Evolutionary conservation across 2,797 vertebrate species (phyloP), one percentile per base, ranked within the genome.

Genomic region (Uromys caudimaculatus): DNA sequence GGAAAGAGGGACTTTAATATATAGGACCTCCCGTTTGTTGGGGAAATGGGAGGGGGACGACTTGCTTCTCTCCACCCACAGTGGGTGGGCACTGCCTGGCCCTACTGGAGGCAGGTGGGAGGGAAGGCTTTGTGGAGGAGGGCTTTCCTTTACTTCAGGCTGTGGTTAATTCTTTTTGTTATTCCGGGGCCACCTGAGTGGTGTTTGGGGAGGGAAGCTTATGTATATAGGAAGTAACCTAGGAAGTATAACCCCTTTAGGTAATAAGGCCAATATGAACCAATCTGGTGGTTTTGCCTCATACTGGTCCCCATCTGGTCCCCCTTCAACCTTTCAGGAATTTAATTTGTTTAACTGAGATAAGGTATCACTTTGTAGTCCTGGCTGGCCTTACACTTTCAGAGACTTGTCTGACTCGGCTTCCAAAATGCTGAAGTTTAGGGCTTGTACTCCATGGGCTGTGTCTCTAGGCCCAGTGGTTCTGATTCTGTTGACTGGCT

Each of bases 81-180:
- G 77, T 73, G 38, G 78, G 78, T 69, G 47, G 90, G 62, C 85
- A 52, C 73, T 54, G 47, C 58, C 19, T 0, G 32, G 13, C 27
- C 79, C 79, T 67, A 21, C 35, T 4, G 75, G 54, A 86, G 19
- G 27, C 73, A 21, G 4, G 13, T 23, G 6, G n/a, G 67, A 41
- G 32, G 73, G 86, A 76, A 90, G 79, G 35, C 52, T 93, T 93
- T 77, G 86, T 32, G 56, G 69, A 73, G 44, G 29, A 17, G 1
- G 19, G 3, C 19, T 35, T 38, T 21, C 50, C 77, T 47, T 82
- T 38, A 47, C 38, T 23, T 19, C 10, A 17, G 50, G 77, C n/a
- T 73, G 81, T 12, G 7, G 71, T 47, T 27, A 87, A 87, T 85
- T 69, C 76, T 88, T 71, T 96, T 92, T 96, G 94, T 95, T 94